Evolutionary conservation across 2,797 vertebrate genomes (phyloP), one percentile per base, ranked within the genome.

Genomic region (Catharus ustulatus): DNA sequence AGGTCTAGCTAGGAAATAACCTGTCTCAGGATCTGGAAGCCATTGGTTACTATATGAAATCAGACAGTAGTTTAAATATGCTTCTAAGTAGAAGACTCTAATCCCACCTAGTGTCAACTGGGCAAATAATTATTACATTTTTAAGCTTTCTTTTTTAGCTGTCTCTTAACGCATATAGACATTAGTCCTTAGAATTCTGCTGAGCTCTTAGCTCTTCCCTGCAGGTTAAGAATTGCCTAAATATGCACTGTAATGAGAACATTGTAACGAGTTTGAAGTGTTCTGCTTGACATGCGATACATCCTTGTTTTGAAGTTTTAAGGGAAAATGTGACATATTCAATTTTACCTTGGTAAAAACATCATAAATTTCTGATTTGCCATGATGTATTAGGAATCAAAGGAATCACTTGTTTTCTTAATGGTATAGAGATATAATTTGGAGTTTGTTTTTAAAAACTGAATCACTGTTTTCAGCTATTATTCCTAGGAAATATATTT

Each of bases 381-480:
- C 85, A 96, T 52, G 76, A 91, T 87, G 40, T 90, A 66, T 75
- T 88, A 95, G 83, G 88, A 97, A 88, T 71, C 76, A 93, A 93
- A 95, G 80, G 49, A 96, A 96, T 95, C 21, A 93, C 54, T 93
- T 93, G 42, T 62, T 89, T 97, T 95, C 57, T 84, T 94, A 96
- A 90, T 66, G 75, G 52, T 57, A 89, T 57, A 52, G 45, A 89
- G 94, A 94, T 95, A 93, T 62, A 96, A 95, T 94, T 95, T 96
- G 75, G 29, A 87, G 40, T 90, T 93, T 89, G 52, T 94, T 80
- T 96, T 94, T 85, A 92, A 95, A 96, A 94, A 89, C 13, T 61
- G 89, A 96, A 92, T 89, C 77, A 91, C 22, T 87, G 43, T 94
- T 97, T 89, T 71, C 67, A 95, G 51, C 81, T 91, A 96, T 46